Evolutionary conservation across 2,888 invertebrate species (phyloP).

Genomic region (Pammene fasciana): DNA sequence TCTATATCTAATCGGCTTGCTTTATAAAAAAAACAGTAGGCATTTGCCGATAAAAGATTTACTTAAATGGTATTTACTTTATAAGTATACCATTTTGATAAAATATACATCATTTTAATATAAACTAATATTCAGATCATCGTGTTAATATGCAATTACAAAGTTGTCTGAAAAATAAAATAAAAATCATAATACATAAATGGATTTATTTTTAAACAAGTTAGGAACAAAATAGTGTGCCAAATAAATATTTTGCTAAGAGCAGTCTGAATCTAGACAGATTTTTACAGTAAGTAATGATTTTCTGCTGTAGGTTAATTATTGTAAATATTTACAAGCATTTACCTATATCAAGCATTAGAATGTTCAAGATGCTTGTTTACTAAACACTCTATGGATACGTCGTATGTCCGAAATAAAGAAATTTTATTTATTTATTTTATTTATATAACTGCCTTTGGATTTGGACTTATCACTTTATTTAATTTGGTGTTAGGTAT

Average conservation of each 20-base stretch:
- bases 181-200: not conserved
- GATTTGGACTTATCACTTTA: too few relatives aligned
- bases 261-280: not conserved
- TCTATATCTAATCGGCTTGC: not conserved
- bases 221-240: not conserved
- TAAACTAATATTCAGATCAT: slow-evolving; percentile 3
- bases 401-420: too few relatives aligned
- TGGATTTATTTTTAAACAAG: slow-evolving; percentile 12
- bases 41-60: slow-evolving; percentile 8
- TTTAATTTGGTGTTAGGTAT: too few relatives aligned
- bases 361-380: too few relatives aligned
- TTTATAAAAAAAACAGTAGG: not conserved
- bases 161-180: not conserved
- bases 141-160: not conserved
- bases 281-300: too few relatives aligned
- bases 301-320: too few relatives aligned
- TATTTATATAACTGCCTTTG: too few relatives aligned
- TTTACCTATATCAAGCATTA: too few relatives aligned
- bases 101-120: slow-evolving; percentile 8
- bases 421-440: too few relatives aligned
- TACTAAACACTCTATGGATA: too few relatives aligned
- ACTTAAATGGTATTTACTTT: not conserved
- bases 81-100: not conserved
- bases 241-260: slow-evolving; percentile 6
- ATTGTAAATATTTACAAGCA: too few relatives aligned